These are phyloP conservation scores for Chaenocephalus aceratus DNA, from an alignment of 2,113 vertebrate genomes.

Conservation along the genomic window DNA sequence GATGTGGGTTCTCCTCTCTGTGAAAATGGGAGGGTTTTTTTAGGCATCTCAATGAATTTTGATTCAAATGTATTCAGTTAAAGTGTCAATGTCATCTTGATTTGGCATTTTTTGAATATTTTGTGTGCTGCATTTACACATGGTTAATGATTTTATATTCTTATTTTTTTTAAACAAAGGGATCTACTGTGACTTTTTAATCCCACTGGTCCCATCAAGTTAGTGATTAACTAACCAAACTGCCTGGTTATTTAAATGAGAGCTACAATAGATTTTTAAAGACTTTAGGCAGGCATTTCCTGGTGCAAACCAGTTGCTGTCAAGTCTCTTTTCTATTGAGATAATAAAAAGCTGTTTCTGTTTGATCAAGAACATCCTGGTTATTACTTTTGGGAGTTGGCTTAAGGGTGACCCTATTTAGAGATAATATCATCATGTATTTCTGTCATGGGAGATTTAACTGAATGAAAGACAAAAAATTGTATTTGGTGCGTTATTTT, in stretches of 20 bases:
- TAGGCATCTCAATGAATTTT: background rate
- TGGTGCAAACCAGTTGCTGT: conserved; percentile 12
- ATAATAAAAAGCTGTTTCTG: conserved; percentile 50
- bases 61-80: background rate
- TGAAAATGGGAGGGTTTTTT: background rate
- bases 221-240: conserved; percentile 52
- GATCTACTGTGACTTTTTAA: conserved; percentile 25
- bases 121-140: background rate
- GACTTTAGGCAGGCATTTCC: conserved; percentile 14
- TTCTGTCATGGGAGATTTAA: background rate
- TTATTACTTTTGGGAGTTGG: conserved; percentile 55
- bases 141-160: conserved; percentile 29
- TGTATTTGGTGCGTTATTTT: background rate
- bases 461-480: background rate
- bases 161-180: conserved; percentile 37
- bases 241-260: conserved; percentile 23
- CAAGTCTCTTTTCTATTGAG: background rate
- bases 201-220: conserved; percentile 3
- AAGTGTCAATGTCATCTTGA: background rate
- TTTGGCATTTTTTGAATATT: background rate
- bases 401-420: conserved; percentile 6
- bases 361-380: conserved; percentile 64
- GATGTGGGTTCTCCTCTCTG: background rate
- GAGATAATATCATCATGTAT: conserved; percentile 9
- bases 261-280: conserved; percentile 42